Evolutionary conservation across 2,113 vertebrate species (phyloP).

Genomic region (Pelobates fuscus): DNA sequence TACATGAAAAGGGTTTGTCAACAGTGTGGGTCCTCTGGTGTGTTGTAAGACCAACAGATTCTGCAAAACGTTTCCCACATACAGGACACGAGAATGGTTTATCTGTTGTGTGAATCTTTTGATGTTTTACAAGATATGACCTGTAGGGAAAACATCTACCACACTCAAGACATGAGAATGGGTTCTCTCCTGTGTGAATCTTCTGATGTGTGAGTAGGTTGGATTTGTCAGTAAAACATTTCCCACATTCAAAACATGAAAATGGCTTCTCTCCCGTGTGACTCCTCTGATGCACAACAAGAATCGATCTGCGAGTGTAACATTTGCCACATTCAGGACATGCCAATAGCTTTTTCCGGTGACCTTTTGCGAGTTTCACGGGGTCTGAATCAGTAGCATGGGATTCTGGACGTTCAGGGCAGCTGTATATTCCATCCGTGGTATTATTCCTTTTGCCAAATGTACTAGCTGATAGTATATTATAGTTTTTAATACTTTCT

Average conservation of each 20-base stretch:
- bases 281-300: neutral
- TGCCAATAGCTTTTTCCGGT: neutral
- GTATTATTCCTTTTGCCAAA: too few species aligned
- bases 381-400: neutral
- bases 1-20: neutral
- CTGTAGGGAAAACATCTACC: neutral
- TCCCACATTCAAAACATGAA: neutral
- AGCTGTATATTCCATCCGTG: neutral
- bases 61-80: neutral
- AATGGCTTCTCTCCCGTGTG: conserved; percentile 1
- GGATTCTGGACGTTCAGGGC: neutral
- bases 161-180: neutral
- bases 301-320: neutral
- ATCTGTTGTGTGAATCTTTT: neutral
- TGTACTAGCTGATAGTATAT: too few species aligned
- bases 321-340: neutral
- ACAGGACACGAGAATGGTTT: neutral
- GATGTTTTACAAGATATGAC: neutral
- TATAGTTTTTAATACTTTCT: too few species aligned
- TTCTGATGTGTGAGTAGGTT: neutral
- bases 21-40: neutral
- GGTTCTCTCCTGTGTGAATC: neutral
- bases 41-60: neutral
- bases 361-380: neutral
- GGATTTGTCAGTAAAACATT: neutral